Conservation (phyloP, 2,797 vertebrate genomes). For the Ciconia nigra region DNA sequence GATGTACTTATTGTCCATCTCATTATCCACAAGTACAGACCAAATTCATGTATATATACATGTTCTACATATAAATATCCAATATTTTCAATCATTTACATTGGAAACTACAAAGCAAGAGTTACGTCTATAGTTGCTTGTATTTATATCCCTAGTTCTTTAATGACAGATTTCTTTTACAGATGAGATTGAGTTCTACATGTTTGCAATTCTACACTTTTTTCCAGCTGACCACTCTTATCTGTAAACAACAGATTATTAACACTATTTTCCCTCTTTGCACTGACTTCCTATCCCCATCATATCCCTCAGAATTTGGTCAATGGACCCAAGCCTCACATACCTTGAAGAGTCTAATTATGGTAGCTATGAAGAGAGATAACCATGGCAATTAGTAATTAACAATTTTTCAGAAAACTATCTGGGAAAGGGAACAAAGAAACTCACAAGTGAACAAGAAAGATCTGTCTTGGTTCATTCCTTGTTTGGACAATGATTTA, state of each 20-base stretch:
- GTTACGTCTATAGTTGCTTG: not conserved
- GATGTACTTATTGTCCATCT: not conserved
- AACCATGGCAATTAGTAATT: not conserved
- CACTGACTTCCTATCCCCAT: not conserved
- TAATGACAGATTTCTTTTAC: not conserved
- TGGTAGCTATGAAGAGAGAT: not conserved
- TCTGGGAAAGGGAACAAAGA: constrained; percentile 29
- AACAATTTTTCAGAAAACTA: constrained; percentile 29
- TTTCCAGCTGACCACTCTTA: not conserved
- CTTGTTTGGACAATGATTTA: not conserved
- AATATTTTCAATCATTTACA: not conserved
- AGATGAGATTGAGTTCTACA: not conserved
- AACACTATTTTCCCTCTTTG: not conserved
- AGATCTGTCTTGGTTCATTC: not conserved
- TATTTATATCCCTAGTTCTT: not conserved
- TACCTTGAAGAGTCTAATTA: not conserved
- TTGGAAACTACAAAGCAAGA: not conserved
- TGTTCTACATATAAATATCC: not conserved
- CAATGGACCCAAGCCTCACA: not conserved
- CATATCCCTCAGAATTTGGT: not conserved
- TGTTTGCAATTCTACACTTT: not conserved
- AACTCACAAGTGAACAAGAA: not conserved
- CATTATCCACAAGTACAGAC: not conserved
- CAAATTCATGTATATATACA: not conserved
- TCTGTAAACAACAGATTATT: not conserved